phyloP scores from a whole-genome alignment of 2,888 invertebrate species.

The Chloroclysta siterata region DNA sequence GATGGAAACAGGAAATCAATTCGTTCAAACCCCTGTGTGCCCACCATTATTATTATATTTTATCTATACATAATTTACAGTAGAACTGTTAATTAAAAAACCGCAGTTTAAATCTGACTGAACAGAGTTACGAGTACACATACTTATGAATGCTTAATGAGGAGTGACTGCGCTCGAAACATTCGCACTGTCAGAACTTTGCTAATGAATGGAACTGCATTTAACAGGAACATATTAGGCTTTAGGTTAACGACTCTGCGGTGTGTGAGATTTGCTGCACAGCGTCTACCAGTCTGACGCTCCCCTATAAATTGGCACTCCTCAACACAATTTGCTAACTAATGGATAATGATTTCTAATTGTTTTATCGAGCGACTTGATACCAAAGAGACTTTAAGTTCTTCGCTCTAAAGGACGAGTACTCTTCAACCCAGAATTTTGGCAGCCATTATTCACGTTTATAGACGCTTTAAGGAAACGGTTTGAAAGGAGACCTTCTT shows the following conservation, averaged over 20 bases:
- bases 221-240: conserved; percentile 16
- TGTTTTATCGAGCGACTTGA: no score
- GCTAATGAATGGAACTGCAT: conserved; percentile 30
- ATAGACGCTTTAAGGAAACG: no score
- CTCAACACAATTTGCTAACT: no score
- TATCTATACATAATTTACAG: neutral
- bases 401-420: no score
- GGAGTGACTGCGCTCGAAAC: conserved; percentile 30
- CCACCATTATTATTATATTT: neutral
- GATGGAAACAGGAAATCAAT: neutral
- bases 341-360: no score
- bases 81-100: neutral
- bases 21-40: neutral
- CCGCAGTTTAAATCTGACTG: conserved; percentile 9
- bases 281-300: no score
- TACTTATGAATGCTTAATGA: conserved; percentile 22
- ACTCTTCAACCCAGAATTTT: no score
- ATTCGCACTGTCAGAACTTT: conserved; percentile 29
- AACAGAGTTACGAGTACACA: conserved; percentile 11
- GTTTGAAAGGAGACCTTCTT: no score
- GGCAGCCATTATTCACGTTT: no score
- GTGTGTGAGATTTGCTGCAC: neutral
- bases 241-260: conserved; percentile 2
- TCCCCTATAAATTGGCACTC: no score
- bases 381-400: no score